Base-by-base conservation (phyloP, 2,888 invertebrate genomes). In the Thymelicus acteon region DNA sequence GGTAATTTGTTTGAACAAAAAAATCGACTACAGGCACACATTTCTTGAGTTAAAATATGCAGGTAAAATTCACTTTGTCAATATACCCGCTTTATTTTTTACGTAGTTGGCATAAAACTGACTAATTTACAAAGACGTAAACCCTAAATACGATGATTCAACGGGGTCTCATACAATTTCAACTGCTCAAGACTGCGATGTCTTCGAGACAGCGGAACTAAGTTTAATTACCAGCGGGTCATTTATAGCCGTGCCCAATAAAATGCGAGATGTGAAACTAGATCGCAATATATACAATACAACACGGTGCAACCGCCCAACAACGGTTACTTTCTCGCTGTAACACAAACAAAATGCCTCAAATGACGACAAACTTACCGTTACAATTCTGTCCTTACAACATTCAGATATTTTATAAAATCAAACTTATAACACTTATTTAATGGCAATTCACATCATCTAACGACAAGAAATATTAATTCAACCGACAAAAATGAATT, bases 241-340 rank as follows among this genome's bases (percentile, higher is more conserved):
- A 90, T 85, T 89, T 84, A 89, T 85, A 89, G 85, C 84, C 75
- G 83, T 85, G 80, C 82, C 84, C 81, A 83, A 83, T 86, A 82
- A 69, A 84, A 80, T 79, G 75, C 74, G 81, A 89, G 85, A 89
- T 83, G 84, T 82, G 87, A 91, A 93, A 91, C 85, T 90, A 78
- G 91, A 92, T 84, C 90, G 82, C 84, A 85, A 84, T 54, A 54
- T 54, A 54, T 0, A 54, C 54, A 24, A 86, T 86, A 83, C 84
- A 85, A 54, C 71, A 80, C 78, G 78, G 80, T 80, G 78, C 77
- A 79, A 84, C 81, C 81, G 82, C 82, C 81, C 84, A 83, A 88
- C 88, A 91, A 92, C 93, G 91, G 91, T 88, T 84, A 92, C 92
- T 92, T 92, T 92, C 90, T 87, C 87, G 82, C 86, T 84, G 82